Evolutionary conservation across 2,888 invertebrate genomes (phyloP).

Genomic region (Apamea monoglypha): DNA sequence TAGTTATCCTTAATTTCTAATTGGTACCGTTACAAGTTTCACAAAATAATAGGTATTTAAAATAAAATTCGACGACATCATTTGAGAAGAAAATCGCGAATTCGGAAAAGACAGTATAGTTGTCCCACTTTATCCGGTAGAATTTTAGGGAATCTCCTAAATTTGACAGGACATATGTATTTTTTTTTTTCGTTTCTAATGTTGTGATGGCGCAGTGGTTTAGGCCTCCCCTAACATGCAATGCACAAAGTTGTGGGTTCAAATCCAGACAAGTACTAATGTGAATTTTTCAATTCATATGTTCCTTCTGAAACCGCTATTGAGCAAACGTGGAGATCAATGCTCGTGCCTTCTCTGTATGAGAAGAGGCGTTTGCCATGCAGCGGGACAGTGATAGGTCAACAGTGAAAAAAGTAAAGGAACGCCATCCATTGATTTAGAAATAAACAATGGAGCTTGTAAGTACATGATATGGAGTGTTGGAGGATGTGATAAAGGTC

Average conservation of each 20-base stretch:
- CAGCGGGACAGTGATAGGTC: not conserved
- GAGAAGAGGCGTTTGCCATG: not conserved
- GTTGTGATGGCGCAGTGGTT: not conserved
- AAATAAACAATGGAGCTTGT: constrained; percentile 38
- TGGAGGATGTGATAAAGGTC: constrained; percentile 62
- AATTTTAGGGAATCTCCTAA: not conserved
- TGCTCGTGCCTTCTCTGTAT: not conserved
- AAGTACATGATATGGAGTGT: constrained; percentile 26
- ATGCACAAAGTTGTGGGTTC: not conserved
- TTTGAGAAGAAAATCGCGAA: not conserved
- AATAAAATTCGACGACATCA: not conserved
- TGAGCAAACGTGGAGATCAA: not conserved
- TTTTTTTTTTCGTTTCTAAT: not conserved
- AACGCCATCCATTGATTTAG: constrained; percentile 31
- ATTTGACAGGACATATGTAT: not conserved
- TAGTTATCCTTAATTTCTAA: not conserved
- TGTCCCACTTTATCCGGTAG: not conserved
- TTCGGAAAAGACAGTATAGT: not conserved
- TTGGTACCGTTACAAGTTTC: not conserved
- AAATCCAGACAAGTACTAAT: not conserved
- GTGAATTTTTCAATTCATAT: not conserved
- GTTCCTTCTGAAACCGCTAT: not conserved
- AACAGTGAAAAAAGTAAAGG: constrained; percentile 2
- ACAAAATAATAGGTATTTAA: not conserved
- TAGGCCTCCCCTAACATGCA: not conserved